Evolutionary conservation across 2,797 vertebrate species (phyloP).

Genomic region (Sebastes taczanowskii): DNA sequence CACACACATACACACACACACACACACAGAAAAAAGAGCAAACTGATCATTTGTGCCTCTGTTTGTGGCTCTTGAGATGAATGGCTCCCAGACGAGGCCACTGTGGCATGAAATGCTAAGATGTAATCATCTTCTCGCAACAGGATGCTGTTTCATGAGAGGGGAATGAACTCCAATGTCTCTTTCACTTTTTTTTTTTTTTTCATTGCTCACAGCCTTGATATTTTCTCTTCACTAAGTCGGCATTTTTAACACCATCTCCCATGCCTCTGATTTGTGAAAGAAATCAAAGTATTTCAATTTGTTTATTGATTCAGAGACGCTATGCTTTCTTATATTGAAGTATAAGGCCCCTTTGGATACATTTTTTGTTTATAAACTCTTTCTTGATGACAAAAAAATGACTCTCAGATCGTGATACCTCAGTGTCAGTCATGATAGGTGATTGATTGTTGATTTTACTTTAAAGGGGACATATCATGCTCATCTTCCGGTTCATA

Average conservation of each 20-base stretch:
- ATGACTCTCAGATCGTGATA: too few species aligned
- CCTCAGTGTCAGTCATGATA: too few species aligned
- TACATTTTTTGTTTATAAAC: not conserved
- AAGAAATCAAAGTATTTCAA: not conserved
- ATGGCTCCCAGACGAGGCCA: constrained; percentile 52
- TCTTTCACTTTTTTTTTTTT: constrained; percentile 13
- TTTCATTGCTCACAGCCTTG: not conserved
- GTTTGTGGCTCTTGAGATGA: constrained; percentile 62
- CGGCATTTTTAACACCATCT: not conserved
- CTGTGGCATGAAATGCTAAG: constrained; percentile 64
- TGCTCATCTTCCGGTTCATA: too few species aligned
- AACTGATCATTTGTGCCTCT: constrained; percentile 57
- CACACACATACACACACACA: not conserved
- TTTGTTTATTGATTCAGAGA: not conserved
- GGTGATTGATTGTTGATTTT: too few species aligned
- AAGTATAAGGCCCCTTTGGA: not conserved
- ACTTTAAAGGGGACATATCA: too few species aligned
- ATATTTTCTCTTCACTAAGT: constrained; percentile 10
- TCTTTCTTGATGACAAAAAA: too few species aligned
- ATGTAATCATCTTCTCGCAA: constrained; percentile 68
- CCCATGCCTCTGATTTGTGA: not conserved
- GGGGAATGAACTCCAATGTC: constrained; percentile 39
- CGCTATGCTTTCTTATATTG: not conserved
- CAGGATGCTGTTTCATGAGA: constrained; percentile 50
- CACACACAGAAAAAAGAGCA: not conserved